Evolutionary conservation across 2,888 invertebrate species (phyloP), one percentile per base, ranked within the genome.

Genomic region (Epiblema foenella): DNA sequence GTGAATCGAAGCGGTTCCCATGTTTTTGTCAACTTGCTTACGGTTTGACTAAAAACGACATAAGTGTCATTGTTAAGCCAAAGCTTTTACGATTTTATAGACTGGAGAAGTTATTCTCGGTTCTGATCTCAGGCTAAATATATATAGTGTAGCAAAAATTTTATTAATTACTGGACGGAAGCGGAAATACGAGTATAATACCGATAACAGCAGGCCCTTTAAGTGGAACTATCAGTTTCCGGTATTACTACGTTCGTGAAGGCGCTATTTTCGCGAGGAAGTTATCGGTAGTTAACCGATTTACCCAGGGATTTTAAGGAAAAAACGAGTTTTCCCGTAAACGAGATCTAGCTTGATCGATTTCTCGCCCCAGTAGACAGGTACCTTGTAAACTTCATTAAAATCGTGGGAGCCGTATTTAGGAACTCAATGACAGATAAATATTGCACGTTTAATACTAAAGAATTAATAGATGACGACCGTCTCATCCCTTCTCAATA

Each of bases 81-180:
- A 9, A 3, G 51, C 17, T 2, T 37, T 24, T 8, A 18, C 7
- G 15, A 18, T 11, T 52, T 54, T 39, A 7, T 37, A n/a, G 20
- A 39, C 52, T n/a, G 24, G 64, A 11, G 3, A n/a, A 33, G 1
- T 5, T 60, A 46, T 42, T 12, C 8, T n/a, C 37, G 51, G 42
- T 17, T n/a, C 46, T 46, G 17, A 66, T 56, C 65, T 46, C 7
- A 64, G 64, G 18, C 65, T n/a, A n/a, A n/a, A n/a, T n/a, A n/a
- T n/a, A 58, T 42, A n/a, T 18, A 37, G 18, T 54, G 42, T 52
- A 11, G 65, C 70, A 59, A 64, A 67, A 24, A 65, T 8, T 70
- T 60, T 24, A 66, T 56, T 65, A 66, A 60, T 70, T 60, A 56
- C 39, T 12, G 37, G 15, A 3, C 71, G 71, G 71, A 71, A 71